These are phyloP conservation scores for Calliphora vomitoria DNA, from an alignment of 2,888 invertebrate species.

Conservation along the genomic window DNA sequence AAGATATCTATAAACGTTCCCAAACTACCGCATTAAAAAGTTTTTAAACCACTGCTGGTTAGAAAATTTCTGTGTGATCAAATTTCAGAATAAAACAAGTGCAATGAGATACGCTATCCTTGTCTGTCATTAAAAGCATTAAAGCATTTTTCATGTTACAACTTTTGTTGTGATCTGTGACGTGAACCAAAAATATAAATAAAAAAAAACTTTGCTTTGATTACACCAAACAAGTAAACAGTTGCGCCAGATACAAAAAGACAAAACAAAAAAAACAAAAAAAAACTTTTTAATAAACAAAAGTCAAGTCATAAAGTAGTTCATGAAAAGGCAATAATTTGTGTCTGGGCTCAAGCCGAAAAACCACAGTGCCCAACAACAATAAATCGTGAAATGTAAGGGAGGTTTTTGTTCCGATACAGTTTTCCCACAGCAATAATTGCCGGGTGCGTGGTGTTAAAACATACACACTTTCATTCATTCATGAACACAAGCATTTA, in stretches of 20 bases:
- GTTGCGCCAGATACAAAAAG: slow-evolving; percentile 26
- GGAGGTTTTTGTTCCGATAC: slow-evolving; percentile 37
- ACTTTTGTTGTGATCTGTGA: slow-evolving; percentile 54
- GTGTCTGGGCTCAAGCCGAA: slow-evolving; percentile 19
- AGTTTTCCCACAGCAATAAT: slow-evolving; percentile 71
- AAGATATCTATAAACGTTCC: too few species aligned
- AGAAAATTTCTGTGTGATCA: too few species aligned
- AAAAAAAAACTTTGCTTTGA: slow-evolving; percentile 20
- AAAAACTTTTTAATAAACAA: slow-evolving; percentile 65
- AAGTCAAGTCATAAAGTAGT: slow-evolving; percentile 60
- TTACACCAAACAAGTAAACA: slow-evolving; percentile 9
- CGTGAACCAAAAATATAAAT: neutral
- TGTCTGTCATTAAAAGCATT: neutral
- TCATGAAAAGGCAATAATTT: slow-evolving; percentile 63
- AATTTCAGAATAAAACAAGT: too few species aligned
- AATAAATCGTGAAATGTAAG: slow-evolving; percentile 45
- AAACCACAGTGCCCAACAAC: slow-evolving; percentile 53
- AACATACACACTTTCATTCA: slow-evolving; percentile 39
- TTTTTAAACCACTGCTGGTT: too few species aligned
- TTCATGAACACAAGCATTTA: neutral
- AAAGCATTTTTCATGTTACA: slow-evolving; percentile 53
- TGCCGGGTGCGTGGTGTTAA: slow-evolving; percentile 65
- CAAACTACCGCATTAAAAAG: too few species aligned
- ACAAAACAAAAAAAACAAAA: too few species aligned
- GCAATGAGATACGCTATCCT: neutral